Base-by-base conservation (phyloP, 2,797 vertebrate genomes). In the Myotis planiceps region DNA sequence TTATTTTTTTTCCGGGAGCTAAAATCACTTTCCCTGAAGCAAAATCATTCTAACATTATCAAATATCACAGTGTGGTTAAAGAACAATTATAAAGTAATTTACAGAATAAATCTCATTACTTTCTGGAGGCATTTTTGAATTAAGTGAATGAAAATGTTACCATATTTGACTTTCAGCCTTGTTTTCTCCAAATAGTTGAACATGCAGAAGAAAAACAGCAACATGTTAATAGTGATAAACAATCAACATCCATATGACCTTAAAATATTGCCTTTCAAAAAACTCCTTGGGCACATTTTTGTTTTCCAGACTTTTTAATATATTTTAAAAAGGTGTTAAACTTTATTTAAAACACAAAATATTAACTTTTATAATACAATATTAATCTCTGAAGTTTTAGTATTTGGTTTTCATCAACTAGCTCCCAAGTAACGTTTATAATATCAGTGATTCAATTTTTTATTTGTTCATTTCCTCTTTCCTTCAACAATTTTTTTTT, bases 41-140 rank as follows among this genome's bases (percentile, higher is more conserved):
- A 98, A 98, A 98, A 98, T 98, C 96, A 97, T 98, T 98, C 96
- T 98, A 97, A 98, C 98, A 98, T 98, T 98, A 98, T 98, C 98
- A 99, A 99, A 98, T 98, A 98, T 98, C 97, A 98, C 97, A 97
- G 94, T 97, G 95, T 98, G 97, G 98, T 98, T 98, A 98, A 98
- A 98, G 97, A 97, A 98, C 95, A 98, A 98, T 98, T 98, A 98
- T 97, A 98, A 98, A 98, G 97, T 98, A 98, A 99, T 98, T 98
- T 98, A 98, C 95, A 98, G 97, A 98, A 98, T 98, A 98, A 98
- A 98, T 98, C 97, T 98, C 97, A 98, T 98, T 98, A 98, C 94
- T 98, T 98, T 98, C 94, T 97, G 85, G 94, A 98, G 94, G 97
- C 88, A 93, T 97, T 97, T 98, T 97, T 96, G 96, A 98, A 98